Evolutionary conservation across 2,888 invertebrate species (phyloP), one percentile per base, ranked within the genome.

Genomic region (Malthinus seriepunctatus): DNA sequence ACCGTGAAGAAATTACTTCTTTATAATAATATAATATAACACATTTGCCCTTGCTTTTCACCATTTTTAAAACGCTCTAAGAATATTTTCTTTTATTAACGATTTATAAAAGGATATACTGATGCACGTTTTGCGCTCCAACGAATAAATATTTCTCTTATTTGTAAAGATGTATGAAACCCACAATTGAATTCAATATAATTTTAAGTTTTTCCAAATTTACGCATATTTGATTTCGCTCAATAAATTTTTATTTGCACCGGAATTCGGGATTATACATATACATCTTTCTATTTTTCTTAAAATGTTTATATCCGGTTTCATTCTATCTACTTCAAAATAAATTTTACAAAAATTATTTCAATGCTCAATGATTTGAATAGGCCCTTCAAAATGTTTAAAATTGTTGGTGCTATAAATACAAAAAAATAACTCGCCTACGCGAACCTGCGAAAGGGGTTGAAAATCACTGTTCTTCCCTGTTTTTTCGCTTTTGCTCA

Each of bases 1-100:
- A 71, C 74, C 78, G 76, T 78, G 73, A 77, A 77, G 77, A 77
- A 78, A 78, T 78, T 78, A 77, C 75, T 78, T 77, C 77, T 78
- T 77, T 77, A 77, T 77, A 77, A 76, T 76, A 77, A 76, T 76
- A 77, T 77, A 77, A 78, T 77, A 76, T 76, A 77, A 77, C 76
- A 76, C 76, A 73, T 76, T 75, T 61, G 55, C 51, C 55, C 56
- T 50, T 39, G 34, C 39, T 42, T 38, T 52, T 45, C 45, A 8
- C 42, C 45, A 44, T 39, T 37, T n/a, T 38, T 56, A 56, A 56
- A 60, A 60, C 55, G 51, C 56, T 48, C 56, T 60, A 60, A 60
- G 60, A 60, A 60, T 60, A 60, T 60, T 60, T 60, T 52, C 60
- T 56, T 60, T 60, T 60, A 60, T 60, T 56, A 55, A 45, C 34